Evolutionary conservation across 2,113 vertebrate species (phyloP), one percentile per base, ranked within the genome.

Genomic region (Rhombomys opimus): DNA sequence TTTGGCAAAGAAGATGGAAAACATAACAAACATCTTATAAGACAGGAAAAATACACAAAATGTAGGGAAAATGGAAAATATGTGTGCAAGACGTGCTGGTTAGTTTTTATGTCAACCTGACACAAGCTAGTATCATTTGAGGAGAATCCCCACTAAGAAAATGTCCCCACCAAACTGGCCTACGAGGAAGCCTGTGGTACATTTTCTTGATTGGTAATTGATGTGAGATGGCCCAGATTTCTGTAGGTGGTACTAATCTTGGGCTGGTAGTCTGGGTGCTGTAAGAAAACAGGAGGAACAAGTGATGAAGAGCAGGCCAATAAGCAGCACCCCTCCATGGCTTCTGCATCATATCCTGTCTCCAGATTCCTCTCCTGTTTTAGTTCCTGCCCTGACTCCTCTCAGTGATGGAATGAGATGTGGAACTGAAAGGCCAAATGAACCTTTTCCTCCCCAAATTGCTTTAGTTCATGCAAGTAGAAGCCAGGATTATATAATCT

Each of bases 1-100:
- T 94, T 25, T 57, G 46, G 41, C 35, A 94, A 41, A 73, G 41
- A 94, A 54, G 25, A 84, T 89, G 77, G 41, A 61, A 75, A 89
- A 82, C 15, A 46, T 65, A 89, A 61, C 52, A 15, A 89, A 32
- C 32, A 67, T 84, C 41, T 82, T 41, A 63, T 38, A 8, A 38
- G 20, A 57, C 5, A 38, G 23, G 38, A 46, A 78, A 85, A 86
- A 59, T 22, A 32, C 12, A 25, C 12, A 18, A 11, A 32, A 11
- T 32, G 4, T 52, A 32, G 30, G 25, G 50, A 30, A 70, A 57
- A 2, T 22, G 50, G 38, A 77, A 59, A 78, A 78, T 70, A 23
- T 61, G 54, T 2, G n/a, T 61, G 17, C 5, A 38, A 87, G 17
- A 7, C 52, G 35, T 73, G 78, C 18, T 57, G 78, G 52, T 18